Percentiles rank a stretch among this genome's conserved stretches.
Evolutionary conservation across 1,140 invertebrate genomes (phyloP).

Genomic region (Dreissena rostriformis): DNA sequence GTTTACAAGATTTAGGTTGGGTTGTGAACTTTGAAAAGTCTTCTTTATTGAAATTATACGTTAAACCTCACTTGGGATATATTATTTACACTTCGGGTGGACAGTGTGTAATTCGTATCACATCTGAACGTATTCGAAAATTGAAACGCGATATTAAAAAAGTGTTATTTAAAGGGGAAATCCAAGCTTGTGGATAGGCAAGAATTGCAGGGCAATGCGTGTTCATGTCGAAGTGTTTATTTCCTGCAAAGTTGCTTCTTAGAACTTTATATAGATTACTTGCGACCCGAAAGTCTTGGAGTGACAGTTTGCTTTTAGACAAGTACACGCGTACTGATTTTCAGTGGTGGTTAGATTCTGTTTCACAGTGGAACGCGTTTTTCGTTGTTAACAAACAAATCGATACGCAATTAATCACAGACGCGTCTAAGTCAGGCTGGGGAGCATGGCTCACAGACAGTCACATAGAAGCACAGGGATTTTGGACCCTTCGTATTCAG

Average conservation of each 20-base stretch:
- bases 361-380: background rate
- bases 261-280: background rate
- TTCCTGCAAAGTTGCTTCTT: background rate
- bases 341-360: background rate
- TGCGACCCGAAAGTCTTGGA: background rate
- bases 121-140: background rate
- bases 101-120: background rate
- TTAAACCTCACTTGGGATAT: background rate
- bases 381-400: background rate
- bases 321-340: background rate
- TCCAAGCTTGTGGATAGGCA: background rate
- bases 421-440: background rate
- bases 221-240: background rate
- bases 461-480: constrained; percentile 15
- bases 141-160: background rate
- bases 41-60: background rate
- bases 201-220: background rate
- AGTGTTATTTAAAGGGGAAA: background rate
- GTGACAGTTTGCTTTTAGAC: background rate
- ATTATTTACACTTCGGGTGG: background rate
- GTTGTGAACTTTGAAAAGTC: background rate
- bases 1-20: background rate
- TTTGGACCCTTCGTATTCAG: background rate
- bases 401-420: constrained; percentile 5
- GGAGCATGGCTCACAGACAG: background rate